Evolutionary conservation across 2,797 vertebrate species (phyloP), one percentile per base, ranked within the genome.

Genomic region (Schizothorax lantsangensis): DNA sequence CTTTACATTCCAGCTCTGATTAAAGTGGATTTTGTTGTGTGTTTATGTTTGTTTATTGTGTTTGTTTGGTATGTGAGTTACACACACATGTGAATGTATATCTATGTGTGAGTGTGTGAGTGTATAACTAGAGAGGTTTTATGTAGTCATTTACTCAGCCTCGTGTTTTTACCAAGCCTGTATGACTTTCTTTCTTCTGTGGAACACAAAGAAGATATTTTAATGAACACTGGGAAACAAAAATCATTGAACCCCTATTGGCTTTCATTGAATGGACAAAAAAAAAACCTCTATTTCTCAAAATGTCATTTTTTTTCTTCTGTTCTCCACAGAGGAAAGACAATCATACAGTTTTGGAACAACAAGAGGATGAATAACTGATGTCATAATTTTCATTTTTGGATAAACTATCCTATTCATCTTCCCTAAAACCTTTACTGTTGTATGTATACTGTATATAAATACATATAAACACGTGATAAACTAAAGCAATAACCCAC

Each of bases 21-120:
- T 79, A 86, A 26, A 73, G 47, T 38, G 75, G 73, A 80, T 81
- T 75, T 69, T 30, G 26, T 84, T n/a, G 40, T 77, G 81, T 62
- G 57, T 66, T 3, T 15, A 30, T 66, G 26, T 66, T 66, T 66
- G 26, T 66, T 66, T 68, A 36, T 68, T 83, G 80, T 71, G 72
- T 84, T 26, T 73, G 6, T 64, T 59, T n/a, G 47, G 9, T 71
- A 15, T 79, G 36, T 52, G n/a, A 5, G 21, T 82, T 52, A 49
- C 19, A 69, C 36, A 45, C 15, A 40, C 52, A 5, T 47, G 30
- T 71, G 26, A 21, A 73, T 59, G 17, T 73, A 21, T 62, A 49
- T 82, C 21, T 73, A 23, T 62, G 47, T 43, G 7, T 62, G 0
- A 36, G 1, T 62, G 49, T 43, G 69, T 33, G 10, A 33, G 83